Evolutionary conservation across 2,113 vertebrate species (phyloP).

Genomic region (Entelurus aequoreus): DNA sequence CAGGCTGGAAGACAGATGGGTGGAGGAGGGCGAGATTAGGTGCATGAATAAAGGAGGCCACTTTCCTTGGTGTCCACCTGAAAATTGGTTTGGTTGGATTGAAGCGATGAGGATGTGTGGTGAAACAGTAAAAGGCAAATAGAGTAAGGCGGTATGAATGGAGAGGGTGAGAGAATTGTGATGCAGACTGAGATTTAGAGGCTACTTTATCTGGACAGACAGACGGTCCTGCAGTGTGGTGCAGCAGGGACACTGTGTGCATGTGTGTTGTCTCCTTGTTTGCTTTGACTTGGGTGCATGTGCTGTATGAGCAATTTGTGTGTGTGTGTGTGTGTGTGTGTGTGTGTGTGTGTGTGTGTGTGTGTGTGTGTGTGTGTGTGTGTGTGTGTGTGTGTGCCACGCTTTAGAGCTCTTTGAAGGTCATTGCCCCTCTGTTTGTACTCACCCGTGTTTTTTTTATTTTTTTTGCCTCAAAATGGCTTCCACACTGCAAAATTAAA

Average conservation of each 20-base stretch:
- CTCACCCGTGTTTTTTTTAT: constrained; percentile 40
- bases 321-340: not conserved
- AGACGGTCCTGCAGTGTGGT: constrained; percentile 48
- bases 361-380: constrained; percentile 9
- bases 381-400: constrained; percentile 25
- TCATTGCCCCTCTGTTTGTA: constrained; percentile 48
- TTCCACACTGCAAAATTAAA: constrained; percentile 34
- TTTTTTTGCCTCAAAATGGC: constrained; percentile 55
- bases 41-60: constrained; percentile 45
- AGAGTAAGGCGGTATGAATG: not conserved
- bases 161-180: not conserved
- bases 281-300: constrained; percentile 18
- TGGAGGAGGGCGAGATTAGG: constrained; percentile 27
- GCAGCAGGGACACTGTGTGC: constrained; percentile 41
- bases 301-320: constrained; percentile 30
- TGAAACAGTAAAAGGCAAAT: not conserved
- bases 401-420: constrained; percentile 62
- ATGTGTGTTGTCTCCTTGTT: constrained; percentile 13
- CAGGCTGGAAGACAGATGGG: constrained; percentile 7
- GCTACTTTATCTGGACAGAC: constrained; percentile 62
- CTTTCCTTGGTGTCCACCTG: constrained; percentile 68
- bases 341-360: constrained; percentile 12
- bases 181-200: constrained; percentile 52
- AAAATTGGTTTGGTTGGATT: constrained; percentile 64
- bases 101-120: constrained; percentile 19